These are phyloP conservation scores for Gila orcuttii DNA, from an alignment of 2,113 vertebrate species.

Conservation along the genomic window DNA sequence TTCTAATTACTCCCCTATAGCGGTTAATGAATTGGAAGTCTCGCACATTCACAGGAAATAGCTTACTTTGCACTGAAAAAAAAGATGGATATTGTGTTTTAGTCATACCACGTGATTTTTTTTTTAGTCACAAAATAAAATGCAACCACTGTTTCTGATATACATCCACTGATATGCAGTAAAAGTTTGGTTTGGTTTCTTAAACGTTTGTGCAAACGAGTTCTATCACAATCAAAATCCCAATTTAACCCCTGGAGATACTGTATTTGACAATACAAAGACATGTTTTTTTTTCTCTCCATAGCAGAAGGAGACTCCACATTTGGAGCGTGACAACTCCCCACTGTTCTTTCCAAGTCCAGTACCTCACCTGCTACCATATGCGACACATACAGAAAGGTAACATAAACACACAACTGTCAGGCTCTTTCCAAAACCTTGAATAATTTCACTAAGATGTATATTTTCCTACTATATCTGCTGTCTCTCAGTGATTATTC, in stretches of 20 bases:
- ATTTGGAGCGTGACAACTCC: slow-evolving; percentile 44
- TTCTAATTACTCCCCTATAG: not conserved
- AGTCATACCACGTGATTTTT: not conserved
- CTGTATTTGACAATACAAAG: not conserved
- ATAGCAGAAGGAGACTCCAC: slow-evolving; percentile 36
- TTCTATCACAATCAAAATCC: not conserved
- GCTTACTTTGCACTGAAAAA: too few relatives aligned
- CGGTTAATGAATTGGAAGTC: not conserved
- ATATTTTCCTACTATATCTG: not conserved
- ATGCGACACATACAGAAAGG: slow-evolving; percentile 39
- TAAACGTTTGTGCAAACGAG: not conserved
- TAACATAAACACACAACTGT: slow-evolving; percentile 6
- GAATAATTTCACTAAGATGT: not conserved
- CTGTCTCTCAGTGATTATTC: not conserved
- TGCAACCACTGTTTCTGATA: not conserved
- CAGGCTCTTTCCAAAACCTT: not conserved
- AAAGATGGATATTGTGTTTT: not conserved
- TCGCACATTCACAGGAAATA: too few relatives aligned
- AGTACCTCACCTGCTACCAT: slow-evolving; percentile 47
- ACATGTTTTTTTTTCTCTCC: not conserved
- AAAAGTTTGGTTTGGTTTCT: not conserved
- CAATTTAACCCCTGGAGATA: not conserved
- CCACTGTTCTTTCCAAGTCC: slow-evolving; percentile 39
- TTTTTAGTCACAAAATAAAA: not conserved
- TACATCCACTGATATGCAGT: not conserved